Percentiles rank a stretch among this genome's conserved stretches.
These are phyloP conservation scores for Enteromius afrohamiltoni DNA, from an alignment of 2,797 vertebrate species.

Conservation along the genomic window DNA sequence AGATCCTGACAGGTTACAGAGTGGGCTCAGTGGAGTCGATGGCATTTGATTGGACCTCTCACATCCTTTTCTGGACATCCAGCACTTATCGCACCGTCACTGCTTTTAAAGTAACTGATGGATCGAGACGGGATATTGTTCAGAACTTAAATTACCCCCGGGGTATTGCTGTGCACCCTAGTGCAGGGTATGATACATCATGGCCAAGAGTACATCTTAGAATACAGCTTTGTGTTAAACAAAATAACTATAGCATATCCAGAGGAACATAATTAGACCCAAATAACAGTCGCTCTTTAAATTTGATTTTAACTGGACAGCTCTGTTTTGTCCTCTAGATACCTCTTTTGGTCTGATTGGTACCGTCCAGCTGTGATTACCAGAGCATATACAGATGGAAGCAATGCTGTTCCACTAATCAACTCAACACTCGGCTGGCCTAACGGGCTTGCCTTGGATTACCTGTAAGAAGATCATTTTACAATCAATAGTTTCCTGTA, in stretches of 20 bases:
- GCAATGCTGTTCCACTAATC: slow-evolving; percentile 74
- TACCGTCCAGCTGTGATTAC: slow-evolving; percentile 78
- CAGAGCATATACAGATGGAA: slow-evolving; percentile 73
- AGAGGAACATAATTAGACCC: neutral
- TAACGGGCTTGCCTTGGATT: slow-evolving; percentile 75
- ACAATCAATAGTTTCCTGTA: slow-evolving; percentile 1
- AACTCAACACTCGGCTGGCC: slow-evolving; percentile 78
- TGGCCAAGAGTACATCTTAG: neutral
- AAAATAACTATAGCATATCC: neutral
- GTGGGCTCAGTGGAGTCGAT: slow-evolving; percentile 72
- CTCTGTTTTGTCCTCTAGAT: slow-evolving; percentile 60
- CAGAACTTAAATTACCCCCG: slow-evolving; percentile 72
- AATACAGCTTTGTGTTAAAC: neutral
- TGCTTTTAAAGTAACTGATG: slow-evolving; percentile 74
- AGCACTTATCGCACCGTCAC: slow-evolving; percentile 66
- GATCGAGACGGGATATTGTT: slow-evolving; percentile 73
- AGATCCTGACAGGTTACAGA: slow-evolving; percentile 75
- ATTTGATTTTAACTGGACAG: neutral
- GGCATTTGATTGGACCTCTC: slow-evolving; percentile 81
- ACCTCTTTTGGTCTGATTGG: slow-evolving; percentile 80
- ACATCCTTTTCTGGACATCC: slow-evolving; percentile 78
- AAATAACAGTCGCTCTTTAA: neutral
- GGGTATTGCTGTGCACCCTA: slow-evolving; percentile 76
- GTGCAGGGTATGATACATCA: slow-evolving; percentile 70
- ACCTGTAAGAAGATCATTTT: slow-evolving; percentile 64